Base-by-base conservation (phyloP, 2,888 invertebrate genomes). In the Cataglyphis rosenhaueri region DNA sequence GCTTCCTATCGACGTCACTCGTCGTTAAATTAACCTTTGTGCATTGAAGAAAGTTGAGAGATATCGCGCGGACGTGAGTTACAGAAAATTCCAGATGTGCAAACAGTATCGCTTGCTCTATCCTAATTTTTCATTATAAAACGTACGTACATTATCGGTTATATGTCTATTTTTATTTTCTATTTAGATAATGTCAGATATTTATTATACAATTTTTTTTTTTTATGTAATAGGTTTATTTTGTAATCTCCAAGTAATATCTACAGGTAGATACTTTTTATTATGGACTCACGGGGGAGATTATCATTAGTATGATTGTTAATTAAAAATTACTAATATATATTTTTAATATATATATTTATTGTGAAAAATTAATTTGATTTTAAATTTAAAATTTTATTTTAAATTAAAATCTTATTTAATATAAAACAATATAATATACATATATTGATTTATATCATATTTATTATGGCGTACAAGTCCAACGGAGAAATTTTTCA, bases 11-110 rank as follows among this genome's bases (percentile, higher is more conserved):
- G 38, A 68, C 35, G 38, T 44, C 44, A 32, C 35, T 65, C 25
- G 44, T 57, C n/a, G 41, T 35, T 82, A 71, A 79, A 79, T 79
- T 79, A 79, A 70, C 44, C 59, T 71, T 59, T 44, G 71, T 71
- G 35, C 35, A 44, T 29, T 3, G 41, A n/a, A n/a, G 3, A n/a
- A 68, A 68, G 29, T 68, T 57, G n/a, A 76, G 55, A 44, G 35
- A 18, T 44, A 48, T 44, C 59, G 59, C 12, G 41, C 12, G 29
- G 15, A 59, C n/a, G 2, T 12, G 29, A 78, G 29, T 21, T 41
- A 41, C 18, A 21, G 25, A 59, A 59, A 78, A 61, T 78, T 78
- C 25, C 59, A n/a, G 1, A n/a, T 15, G 52, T 18, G 25, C 25
- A n/a, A 52, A 55, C 52, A n/a, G 18, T 12, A 32, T 65, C 35